phyloP scores from a whole-genome alignment of 2,113 vertebrate species.

The Rissa tridactyla region DNA sequence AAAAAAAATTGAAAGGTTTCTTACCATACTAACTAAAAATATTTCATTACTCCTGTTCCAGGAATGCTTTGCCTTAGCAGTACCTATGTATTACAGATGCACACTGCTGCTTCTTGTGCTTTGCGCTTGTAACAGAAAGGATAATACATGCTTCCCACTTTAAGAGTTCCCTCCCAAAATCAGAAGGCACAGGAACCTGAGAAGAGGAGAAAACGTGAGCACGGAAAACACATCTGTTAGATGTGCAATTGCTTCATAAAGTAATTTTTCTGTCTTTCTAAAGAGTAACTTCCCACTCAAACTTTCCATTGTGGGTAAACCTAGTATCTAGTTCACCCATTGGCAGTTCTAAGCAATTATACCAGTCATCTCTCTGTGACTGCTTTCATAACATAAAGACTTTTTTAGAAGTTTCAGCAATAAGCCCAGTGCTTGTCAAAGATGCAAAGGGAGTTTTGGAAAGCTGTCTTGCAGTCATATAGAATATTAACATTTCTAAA shows the following conservation, averaged over 20 bases:
- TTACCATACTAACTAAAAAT: conserved; percentile 7
- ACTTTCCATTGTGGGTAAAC: neutral
- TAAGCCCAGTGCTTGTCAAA: neutral
- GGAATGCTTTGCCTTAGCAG: neutral
- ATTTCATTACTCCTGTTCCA: neutral
- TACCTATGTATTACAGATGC: neutral
- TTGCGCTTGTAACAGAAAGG: neutral
- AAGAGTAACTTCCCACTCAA: neutral
- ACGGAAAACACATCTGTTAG: conserved; percentile 27
- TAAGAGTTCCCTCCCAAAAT: conserved; percentile 34
- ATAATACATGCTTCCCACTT: neutral
- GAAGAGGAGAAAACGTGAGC: neutral
- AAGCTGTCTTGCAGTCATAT: neutral
- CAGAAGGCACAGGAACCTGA: neutral
- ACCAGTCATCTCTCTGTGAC: neutral
- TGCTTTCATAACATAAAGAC: neutral
- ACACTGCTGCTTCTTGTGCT: neutral
- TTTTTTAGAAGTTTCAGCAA: neutral
- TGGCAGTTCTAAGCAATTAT: neutral
- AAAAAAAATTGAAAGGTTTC: neutral
- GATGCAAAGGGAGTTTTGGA: neutral
- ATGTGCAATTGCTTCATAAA: neutral
- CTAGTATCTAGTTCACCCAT: neutral
- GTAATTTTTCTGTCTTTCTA: neutral
- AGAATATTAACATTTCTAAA: neutral